Evolutionary conservation across 1,140 invertebrate species (phyloP).

Genomic region (fruit fly (Drosophila melanogaster)): DNA sequence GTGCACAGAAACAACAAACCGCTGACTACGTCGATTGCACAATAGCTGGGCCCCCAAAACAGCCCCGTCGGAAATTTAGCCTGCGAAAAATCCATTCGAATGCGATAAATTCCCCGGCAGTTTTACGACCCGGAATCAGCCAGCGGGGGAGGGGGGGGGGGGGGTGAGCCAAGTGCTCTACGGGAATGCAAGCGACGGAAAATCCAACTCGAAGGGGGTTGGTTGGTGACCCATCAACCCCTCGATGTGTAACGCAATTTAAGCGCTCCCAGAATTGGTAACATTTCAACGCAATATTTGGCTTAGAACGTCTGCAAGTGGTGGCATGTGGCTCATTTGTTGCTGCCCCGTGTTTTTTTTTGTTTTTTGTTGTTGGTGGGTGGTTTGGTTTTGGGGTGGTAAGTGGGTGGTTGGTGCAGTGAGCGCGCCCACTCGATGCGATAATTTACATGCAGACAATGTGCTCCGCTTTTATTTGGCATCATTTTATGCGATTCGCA

Average conservation of each 20-base stretch:
- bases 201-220: constrained; percentile 12
- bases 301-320: constrained; percentile 40
- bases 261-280: constrained; percentile 67
- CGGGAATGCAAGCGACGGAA: constrained; percentile 63
- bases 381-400: constrained; percentile 16
- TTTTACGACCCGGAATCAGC: constrained; percentile 59
- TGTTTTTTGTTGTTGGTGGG: not conserved
- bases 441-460: constrained; percentile 60
- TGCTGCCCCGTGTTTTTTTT: constrained; percentile 7
- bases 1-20: constrained; percentile 33
- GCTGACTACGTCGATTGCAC: constrained; percentile 60
- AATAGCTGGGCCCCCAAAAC: constrained; percentile 29
- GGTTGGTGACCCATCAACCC: constrained; percentile 2
- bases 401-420: constrained; percentile 19
- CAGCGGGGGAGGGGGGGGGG: constrained; percentile 18
- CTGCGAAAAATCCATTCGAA: constrained; percentile 68
- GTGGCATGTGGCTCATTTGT: constrained; percentile 65
- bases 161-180: constrained; percentile 30
- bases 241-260: constrained; percentile 68
- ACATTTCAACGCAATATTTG: constrained; percentile 73
- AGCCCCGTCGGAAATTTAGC: constrained; percentile 20
- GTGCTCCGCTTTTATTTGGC: constrained; percentile 16
- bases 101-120: constrained; percentile 75
- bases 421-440: constrained; percentile 44
- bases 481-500: constrained; percentile 48